Percentiles rank a stretch among this genome's conserved stretches.
These are phyloP conservation scores for Aporrectodea caliginosa DNA, from an alignment of 1,140 invertebrate species.

Conservation along the genomic window DNA sequence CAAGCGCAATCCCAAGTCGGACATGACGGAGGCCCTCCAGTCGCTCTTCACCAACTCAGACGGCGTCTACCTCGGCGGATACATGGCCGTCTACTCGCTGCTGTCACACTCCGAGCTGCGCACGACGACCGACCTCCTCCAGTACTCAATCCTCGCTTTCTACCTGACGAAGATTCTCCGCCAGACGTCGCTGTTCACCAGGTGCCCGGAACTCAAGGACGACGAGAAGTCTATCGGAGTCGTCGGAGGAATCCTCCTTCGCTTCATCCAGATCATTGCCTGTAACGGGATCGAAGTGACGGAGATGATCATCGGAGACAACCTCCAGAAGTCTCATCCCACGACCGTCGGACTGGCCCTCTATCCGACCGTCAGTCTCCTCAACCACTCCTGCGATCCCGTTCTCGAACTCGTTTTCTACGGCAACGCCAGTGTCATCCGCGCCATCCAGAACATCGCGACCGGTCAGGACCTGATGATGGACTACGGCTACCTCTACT, in stretches of 20 bases:
- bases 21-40: slow-evolving; percentile 2
- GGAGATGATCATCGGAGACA: slow-evolving; percentile 60
- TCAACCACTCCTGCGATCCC: slow-evolving; percentile 91
- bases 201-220: not conserved
- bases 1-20: slow-evolving; percentile 20
- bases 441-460: slow-evolving; percentile 38
- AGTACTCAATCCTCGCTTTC: slow-evolving; percentile 28
- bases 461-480: slow-evolving; percentile 75
- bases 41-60: slow-evolving; percentile 12
- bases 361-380: slow-evolving; percentile 78
- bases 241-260: slow-evolving; percentile 70
- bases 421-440: slow-evolving; percentile 57
- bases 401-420: slow-evolving; percentile 79
- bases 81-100: slow-evolving; percentile 21
- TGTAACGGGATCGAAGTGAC: slow-evolving; percentile 90
- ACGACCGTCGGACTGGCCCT: slow-evolving; percentile 72
- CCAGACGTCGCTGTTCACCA: not conserved
- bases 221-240: slow-evolving; percentile 42
- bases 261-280: slow-evolving; percentile 78
- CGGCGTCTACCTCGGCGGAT: slow-evolving; percentile 9
- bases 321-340: slow-evolving; percentile 57
- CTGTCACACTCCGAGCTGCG: slow-evolving; percentile 25
- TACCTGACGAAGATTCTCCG: slow-evolving; percentile 17
- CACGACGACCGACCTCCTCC: slow-evolving; percentile 24
- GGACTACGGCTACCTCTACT: slow-evolving; percentile 87